Percentiles rank a stretch among this genome's conserved stretches.
Conservation (phyloP, 2,888 invertebrate species). For the Campoletis raptor region DNA sequence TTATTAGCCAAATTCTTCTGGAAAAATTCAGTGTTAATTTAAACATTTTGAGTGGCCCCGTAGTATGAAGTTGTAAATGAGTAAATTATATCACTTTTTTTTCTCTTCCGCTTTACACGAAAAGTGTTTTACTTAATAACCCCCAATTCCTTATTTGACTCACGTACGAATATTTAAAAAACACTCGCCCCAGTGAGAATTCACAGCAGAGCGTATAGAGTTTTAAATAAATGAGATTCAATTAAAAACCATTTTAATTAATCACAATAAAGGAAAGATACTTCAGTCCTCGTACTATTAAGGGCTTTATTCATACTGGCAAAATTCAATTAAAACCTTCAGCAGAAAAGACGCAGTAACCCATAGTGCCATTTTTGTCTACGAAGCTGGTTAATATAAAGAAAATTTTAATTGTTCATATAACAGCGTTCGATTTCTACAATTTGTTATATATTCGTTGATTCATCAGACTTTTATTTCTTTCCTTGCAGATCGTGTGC, state of each 20-base stretch:
- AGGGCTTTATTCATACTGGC: background rate
- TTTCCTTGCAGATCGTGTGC: conserved; percentile 59
- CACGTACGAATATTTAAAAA: background rate
- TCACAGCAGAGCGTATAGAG: background rate
- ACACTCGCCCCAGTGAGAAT: background rate
- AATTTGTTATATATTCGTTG: background rate
- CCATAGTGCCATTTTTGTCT: background rate
- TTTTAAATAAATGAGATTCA: background rate
- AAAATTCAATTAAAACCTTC: background rate
- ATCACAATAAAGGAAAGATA: background rate
- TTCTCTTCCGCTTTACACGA: background rate
- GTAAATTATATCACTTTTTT: background rate
- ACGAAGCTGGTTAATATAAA: background rate
- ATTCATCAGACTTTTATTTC: conserved; percentile 34
- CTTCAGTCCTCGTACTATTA: background rate
- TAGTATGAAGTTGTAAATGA: background rate
- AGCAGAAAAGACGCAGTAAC: background rate
- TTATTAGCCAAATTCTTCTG: background rate
- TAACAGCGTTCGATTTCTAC: background rate
- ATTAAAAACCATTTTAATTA: background rate
- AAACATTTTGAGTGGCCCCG: background rate
- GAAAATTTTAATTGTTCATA: background rate
- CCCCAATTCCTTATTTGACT: background rate
- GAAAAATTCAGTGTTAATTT: background rate
- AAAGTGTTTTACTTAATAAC: background rate